phyloP scores from a whole-genome alignment of 2,113 vertebrate genomes.

The Carassius gibelio region DNA sequence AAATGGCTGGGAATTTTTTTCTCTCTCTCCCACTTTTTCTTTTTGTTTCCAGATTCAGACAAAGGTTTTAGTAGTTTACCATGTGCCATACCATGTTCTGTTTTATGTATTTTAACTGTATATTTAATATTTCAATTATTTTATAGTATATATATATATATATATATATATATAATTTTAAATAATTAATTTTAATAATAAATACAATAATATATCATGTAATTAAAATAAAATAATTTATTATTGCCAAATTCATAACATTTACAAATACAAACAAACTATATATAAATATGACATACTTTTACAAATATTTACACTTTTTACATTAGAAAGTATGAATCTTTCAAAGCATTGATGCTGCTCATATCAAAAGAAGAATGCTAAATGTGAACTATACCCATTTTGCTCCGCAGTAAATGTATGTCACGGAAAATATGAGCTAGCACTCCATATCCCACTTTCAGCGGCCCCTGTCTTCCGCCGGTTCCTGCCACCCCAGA shows the following conservation, averaged over 20 bases:
- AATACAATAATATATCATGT: neutral
- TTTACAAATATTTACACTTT: too few relatives aligned
- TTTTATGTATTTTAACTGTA: neutral
- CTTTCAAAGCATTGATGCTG: neutral
- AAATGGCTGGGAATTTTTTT: neutral
- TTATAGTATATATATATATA: neutral
- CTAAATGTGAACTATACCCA: conserved; percentile 9
- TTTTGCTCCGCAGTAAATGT: neutral
- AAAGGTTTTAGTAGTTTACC: too few relatives aligned
- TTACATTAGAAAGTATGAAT: neutral
- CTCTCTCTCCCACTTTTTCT: neutral
- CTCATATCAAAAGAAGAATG: neutral
- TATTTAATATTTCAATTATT: neutral
- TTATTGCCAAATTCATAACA: neutral
- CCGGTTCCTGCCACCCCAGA: conserved; percentile 61
- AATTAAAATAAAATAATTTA: neutral
- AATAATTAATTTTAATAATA: neutral
- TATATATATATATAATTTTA: too few relatives aligned
- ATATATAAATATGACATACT: too few relatives aligned
- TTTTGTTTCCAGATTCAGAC: neutral
- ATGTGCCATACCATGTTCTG: neutral
- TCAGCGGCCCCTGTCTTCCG: conserved; percentile 19
- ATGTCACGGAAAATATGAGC: conserved; percentile 35
- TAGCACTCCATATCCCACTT: neutral
- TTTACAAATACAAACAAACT: neutral